phyloP scores from a whole-genome alignment of 1,140 invertebrate genomes.

The Sarcophaga bullata region DNA sequence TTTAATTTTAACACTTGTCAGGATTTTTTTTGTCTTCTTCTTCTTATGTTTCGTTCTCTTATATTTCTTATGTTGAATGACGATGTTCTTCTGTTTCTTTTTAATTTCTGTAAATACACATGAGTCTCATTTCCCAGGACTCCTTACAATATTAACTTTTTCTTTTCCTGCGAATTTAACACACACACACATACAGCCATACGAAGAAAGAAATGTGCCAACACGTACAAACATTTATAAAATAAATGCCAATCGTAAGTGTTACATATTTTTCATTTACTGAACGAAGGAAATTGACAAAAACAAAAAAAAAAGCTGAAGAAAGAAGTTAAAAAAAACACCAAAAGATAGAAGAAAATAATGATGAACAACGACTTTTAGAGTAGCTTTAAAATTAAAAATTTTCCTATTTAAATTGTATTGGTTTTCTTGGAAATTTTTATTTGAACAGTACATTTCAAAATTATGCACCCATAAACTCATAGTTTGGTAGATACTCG shows the following conservation, averaged over 20 bases:
- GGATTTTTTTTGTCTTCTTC: background rate
- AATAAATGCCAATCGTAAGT: background rate
- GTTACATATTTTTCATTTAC: background rate
- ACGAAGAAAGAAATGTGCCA: background rate
- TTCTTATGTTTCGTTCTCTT: too few relatives aligned
- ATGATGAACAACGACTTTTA: too few relatives aligned
- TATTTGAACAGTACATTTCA: too few relatives aligned
- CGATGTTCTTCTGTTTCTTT: background rate
- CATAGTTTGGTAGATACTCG: too few relatives aligned
- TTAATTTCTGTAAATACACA: slow-evolving; percentile 20
- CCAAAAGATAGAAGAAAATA: too few relatives aligned
- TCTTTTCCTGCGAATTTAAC: background rate
- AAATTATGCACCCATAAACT: too few relatives aligned
- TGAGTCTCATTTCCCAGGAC: slow-evolving; percentile 1
- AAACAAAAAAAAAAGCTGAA: background rate
- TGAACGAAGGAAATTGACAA: background rate
- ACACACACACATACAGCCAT: too few relatives aligned
- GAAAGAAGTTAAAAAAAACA: background rate
- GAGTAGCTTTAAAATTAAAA: too few relatives aligned
- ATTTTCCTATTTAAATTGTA: too few relatives aligned
- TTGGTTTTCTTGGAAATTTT: too few relatives aligned
- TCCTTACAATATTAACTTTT: background rate
- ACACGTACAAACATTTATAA: background rate
- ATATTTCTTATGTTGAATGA: too few relatives aligned
- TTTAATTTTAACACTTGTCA: slow-evolving; percentile 11